Percentiles rank a stretch among this genome's conserved stretches.
Evolutionary conservation across 1,140 invertebrate genomes (phyloP).

Genomic region (Calliphora vicina): DNA sequence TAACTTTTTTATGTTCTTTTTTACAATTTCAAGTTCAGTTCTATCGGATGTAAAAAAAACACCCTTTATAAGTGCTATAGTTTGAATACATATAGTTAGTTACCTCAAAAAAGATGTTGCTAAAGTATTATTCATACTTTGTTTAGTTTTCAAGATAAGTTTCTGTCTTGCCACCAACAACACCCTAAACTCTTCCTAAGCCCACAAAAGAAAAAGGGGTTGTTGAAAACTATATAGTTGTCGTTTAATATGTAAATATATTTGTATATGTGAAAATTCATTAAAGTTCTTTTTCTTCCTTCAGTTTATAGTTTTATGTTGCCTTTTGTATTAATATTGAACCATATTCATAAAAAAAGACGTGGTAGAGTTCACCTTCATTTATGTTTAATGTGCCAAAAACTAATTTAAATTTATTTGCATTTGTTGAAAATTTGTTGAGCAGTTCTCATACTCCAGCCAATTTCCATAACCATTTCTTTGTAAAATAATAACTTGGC

Average conservation of each 20-base stretch:
- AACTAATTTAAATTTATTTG: constrained; percentile 35
- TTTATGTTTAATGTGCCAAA: constrained; percentile 28
- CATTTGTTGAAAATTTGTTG: constrained; percentile 28
- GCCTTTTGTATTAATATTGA: neutral
- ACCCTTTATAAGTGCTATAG: too few species aligned
- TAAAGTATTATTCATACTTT: neutral
- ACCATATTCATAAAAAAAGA: constrained; percentile 11
- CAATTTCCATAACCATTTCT: too few species aligned
- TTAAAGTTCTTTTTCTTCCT: neutral
- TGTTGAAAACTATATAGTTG: neutral
- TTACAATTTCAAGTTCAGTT: too few species aligned
- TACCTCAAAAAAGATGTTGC: neutral
- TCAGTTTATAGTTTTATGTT: neutral
- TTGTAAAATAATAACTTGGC: neutral
- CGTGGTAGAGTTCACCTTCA: constrained; percentile 21
- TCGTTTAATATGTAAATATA: neutral
- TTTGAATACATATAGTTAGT: too few species aligned
- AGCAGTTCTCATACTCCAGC: neutral
- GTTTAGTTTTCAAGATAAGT: neutral
- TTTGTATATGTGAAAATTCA: neutral
- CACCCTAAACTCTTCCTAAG: neutral
- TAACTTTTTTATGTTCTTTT: too few species aligned
- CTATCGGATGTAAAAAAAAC: too few species aligned
- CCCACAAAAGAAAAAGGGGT: neutral
- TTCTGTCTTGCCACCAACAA: neutral